Conservation (phyloP, 1,140 invertebrate species). For the Micrasema minimum region DNA sequence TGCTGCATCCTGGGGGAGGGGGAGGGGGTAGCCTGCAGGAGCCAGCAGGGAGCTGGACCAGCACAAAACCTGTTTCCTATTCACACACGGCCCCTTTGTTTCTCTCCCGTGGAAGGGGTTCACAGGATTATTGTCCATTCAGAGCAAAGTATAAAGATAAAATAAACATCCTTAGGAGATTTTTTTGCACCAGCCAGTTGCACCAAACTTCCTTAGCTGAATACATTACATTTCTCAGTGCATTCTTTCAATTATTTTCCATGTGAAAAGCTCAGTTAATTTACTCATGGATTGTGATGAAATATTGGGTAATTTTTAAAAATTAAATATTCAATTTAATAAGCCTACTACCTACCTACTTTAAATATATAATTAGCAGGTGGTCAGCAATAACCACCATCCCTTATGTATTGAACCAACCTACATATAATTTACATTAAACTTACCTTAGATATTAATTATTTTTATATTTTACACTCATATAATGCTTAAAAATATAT, state of each 20-base stretch:
- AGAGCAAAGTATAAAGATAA: slow-evolving; percentile 38
- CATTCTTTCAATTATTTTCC: background rate
- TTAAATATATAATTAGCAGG: too few relatives aligned
- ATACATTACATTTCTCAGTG: background rate
- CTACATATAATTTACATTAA: too few relatives aligned
- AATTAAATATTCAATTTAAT: too few relatives aligned
- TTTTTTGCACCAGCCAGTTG: slow-evolving; percentile 9
- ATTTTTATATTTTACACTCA: too few relatives aligned
- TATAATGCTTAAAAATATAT: too few relatives aligned
- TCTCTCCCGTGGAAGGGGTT: slow-evolving; percentile 35
- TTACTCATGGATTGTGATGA: background rate
- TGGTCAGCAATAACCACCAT: too few relatives aligned
- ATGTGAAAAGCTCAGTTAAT: background rate
- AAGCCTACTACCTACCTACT: too few relatives aligned
- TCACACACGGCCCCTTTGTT: slow-evolving; percentile 29
- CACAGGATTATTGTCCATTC: slow-evolving; percentile 43
- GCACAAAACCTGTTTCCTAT: slow-evolving; percentile 38
- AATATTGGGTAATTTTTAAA: background rate
- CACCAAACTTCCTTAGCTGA: slow-evolving; percentile 11
- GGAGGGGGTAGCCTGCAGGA: slow-evolving; percentile 15
- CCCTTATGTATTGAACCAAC: too few relatives aligned
- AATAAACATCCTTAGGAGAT: slow-evolving; percentile 10
- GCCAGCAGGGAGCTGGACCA: slow-evolving; percentile 5
- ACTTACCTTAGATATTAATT: too few relatives aligned
- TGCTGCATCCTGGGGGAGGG: too few relatives aligned